Evolutionary conservation across 1,140 invertebrate genomes (phyloP), one percentile per base, ranked within the genome.

Genomic region (Ruditapes philippinarum): DNA sequence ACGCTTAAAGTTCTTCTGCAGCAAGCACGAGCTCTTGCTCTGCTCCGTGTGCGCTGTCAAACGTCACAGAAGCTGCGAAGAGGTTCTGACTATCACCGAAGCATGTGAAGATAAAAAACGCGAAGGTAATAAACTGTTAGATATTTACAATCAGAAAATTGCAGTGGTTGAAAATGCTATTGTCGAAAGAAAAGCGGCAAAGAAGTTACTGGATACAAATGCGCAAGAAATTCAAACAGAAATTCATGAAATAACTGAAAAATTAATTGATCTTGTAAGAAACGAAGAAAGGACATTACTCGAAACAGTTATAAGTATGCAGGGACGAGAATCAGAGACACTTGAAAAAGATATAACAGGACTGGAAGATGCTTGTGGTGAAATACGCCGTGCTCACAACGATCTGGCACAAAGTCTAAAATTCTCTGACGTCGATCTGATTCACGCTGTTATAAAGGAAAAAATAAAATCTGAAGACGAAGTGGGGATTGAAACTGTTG

Each of bases 31-130:
- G 17, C 49, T 89, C 9, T 36, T 89, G 38, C 70, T 89, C 11
- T 89, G 87, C 49, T 89, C 87, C 42, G 87, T 89, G 31, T 89
- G 87, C 54, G 87, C 87, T 28, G 87, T 89, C 3, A 89, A 89
- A 31, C 78, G 79, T n/a, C 87, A 89, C 31, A 28, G 87, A 22
- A 73, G 38, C 22, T 89, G 87, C 60, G 87, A 89, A 31, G 87
- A 89, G 28, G 68, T 89, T 25, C 65, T 89, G 0, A 89, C 87
- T 0, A 57, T 89, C 11, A 73, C 38, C 11, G 87, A 89, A 76
- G 87, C 87, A 25, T 31, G 45, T n/a, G 87, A 89, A 12, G 78
- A 89, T 22, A 89, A 89, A 76, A 54, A 51, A 76, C 60, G n/a
- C 22, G 87, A 89, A 17, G 87, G 78, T 2, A 81, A 74, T 25